phyloP scores from a whole-genome alignment of 2,888 invertebrate species.

The Allygus modestus region DNA sequence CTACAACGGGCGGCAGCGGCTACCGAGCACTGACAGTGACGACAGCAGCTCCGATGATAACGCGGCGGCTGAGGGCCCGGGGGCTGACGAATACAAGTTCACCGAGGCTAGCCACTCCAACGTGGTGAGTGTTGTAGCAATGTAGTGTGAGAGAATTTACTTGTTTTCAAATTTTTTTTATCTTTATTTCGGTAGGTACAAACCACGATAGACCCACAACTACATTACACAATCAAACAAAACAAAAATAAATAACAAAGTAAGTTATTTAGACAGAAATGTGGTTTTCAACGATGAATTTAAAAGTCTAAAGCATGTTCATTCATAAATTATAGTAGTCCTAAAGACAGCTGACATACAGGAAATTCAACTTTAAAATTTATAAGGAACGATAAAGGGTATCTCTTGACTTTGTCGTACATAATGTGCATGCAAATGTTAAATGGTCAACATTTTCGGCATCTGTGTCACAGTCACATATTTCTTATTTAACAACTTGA shows the following conservation, averaged over 20 bases:
- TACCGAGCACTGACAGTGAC: conserved; percentile 69
- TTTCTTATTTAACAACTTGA: too few relatives aligned
- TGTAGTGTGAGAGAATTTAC: background rate
- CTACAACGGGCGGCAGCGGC: conserved; percentile 67
- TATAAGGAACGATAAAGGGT: too few relatives aligned
- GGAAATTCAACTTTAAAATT: too few relatives aligned
- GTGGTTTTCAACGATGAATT: too few relatives aligned
- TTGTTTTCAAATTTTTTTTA: background rate
- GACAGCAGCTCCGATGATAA: conserved; percentile 66
- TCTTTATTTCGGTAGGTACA: conserved; percentile 13
- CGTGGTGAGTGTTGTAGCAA: conserved; percentile 69
- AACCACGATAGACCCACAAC: background rate
- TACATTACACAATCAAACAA: background rate
- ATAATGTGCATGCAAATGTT: too few relatives aligned
- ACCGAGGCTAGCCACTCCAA: conserved; percentile 73
- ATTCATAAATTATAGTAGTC: too few relatives aligned
- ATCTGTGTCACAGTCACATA: too few relatives aligned
- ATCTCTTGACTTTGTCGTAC: too few relatives aligned
- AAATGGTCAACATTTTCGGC: too few relatives aligned
- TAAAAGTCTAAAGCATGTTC: too few relatives aligned
- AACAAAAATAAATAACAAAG: background rate
- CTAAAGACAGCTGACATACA: too few relatives aligned
- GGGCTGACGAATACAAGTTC: conserved; percentile 73
- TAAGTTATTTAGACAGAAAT: background rate
- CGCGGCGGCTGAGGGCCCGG: conserved; percentile 68